Conservation (phyloP, 2,888 invertebrate species). For the Copidosoma aretas region DNA sequence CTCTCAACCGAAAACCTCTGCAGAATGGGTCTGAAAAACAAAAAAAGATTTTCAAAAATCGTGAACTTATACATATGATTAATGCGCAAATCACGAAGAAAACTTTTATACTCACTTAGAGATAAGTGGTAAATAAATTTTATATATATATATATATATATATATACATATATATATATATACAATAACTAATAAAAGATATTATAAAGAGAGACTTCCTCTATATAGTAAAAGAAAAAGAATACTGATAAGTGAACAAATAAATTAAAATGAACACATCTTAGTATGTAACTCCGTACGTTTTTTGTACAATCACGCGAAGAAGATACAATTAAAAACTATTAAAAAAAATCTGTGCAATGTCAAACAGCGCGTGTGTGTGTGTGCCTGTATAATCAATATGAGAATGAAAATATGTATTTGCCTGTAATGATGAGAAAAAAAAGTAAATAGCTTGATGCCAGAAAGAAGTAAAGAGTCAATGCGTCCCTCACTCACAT, state of each 20-base stretch:
- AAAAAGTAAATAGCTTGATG: conserved; percentile 5
- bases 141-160: conserved; percentile 17
- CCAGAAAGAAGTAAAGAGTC: conserved; percentile 5
- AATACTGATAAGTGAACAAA: conserved; percentile 1
- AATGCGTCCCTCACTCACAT: conserved; percentile 16
- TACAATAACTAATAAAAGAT: conserved; percentile 10
- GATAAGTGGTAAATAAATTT: conserved; percentile 10
- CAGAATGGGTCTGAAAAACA: background rate
- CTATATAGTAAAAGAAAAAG: conserved; percentile 10
- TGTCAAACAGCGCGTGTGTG: conserved; percentile 13
- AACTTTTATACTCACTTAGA: background rate
- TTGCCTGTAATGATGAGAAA: background rate
- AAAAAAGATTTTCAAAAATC: background rate
- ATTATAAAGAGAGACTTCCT: background rate
- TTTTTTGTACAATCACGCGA: conserved; percentile 32
- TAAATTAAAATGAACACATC: conserved; percentile 11
- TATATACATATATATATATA: background rate
- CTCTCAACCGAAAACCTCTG: background rate
- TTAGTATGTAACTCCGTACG: conserved; percentile 19
- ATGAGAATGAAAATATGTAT: background rate
- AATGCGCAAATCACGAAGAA: conserved; percentile 7
- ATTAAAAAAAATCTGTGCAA: conserved; percentile 23
- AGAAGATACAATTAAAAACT: conserved; percentile 8
- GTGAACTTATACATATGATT: conserved; percentile 9
- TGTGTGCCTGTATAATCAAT: background rate